Evolutionary conservation across 2,797 vertebrate species (phyloP), one percentile per base, ranked within the genome.

Genomic region (Hybognathus amarus): DNA sequence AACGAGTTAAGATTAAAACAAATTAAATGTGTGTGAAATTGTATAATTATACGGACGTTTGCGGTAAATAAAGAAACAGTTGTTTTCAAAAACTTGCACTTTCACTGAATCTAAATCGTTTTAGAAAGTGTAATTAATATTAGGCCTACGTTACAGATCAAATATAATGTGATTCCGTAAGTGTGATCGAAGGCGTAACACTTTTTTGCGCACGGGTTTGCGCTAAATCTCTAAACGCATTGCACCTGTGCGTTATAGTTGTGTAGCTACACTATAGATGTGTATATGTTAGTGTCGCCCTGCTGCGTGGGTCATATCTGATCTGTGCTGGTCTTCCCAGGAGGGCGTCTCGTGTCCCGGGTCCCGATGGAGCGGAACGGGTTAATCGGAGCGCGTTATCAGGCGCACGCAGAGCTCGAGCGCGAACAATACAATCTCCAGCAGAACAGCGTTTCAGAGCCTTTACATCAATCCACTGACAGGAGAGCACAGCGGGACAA

Each of bases 321-420:
- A 47, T 73, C 79, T 59, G 24, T 11, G 68, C 4, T 17, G 30
- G 70, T 22, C 13, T 64, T 80, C 30, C 80, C 50, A 20, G 40
- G n/a, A 83, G 40, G 15, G 17, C 24, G 24, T 12, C n/a, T 61
- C 56, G n/a, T 52, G 64, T 42, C 52, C 15, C 36, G 42, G 82
- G 33, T 59, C 56, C 75, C n/a, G 42, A 18, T 22, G 78, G 80
- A 82, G 74, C 47, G 69, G 47, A 90, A 92, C 88, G 92, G 91
- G 90, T 94, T 94, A 94, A 94, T 91, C 91, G 89, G 87, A 79
- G 90, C 85, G 87, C 91, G 95, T 98, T 97, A 97, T 97, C 97
- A 95, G 93, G 78, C 30, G 86, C 81, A 87, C 91, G 86, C 96
- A 97, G 94, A 89, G 94, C 91, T 83, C 85, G 89, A 81, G 90